These are phyloP conservation scores for Cerceris ruficornis DNA, from an alignment of 2,888 invertebrate genomes.

Conservation along the genomic window DNA sequence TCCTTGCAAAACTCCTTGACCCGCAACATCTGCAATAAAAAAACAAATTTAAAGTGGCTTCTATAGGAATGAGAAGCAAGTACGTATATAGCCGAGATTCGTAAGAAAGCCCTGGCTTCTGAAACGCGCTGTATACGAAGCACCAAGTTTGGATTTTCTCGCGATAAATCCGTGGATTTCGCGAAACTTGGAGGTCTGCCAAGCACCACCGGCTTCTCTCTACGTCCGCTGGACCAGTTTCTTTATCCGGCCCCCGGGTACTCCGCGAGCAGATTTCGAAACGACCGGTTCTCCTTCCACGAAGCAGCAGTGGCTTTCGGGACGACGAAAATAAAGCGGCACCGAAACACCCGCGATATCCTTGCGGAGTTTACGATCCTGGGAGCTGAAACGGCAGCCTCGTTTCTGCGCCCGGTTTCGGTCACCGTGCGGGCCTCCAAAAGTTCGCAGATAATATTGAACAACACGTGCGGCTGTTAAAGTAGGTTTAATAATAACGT, in stretches of 20 bases:
- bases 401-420: slow-evolving; percentile 9
- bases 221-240: slow-evolving; percentile 63
- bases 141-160: slow-evolving; percentile 43
- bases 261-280: slow-evolving; percentile 65
- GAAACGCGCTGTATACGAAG: background rate
- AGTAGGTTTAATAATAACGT: too few relatives aligned
- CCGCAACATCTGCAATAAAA: too few relatives aligned
- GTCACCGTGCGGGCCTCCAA: background rate
- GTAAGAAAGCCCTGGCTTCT: background rate
- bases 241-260: slow-evolving; percentile 60
- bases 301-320: slow-evolving; percentile 52
- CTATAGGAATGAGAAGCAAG: too few relatives aligned
- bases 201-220: slow-evolving; percentile 60
- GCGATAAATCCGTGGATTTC: slow-evolving; percentile 54
- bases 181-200: slow-evolving; percentile 59
- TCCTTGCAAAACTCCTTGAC: too few relatives aligned
- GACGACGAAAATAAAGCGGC: slow-evolving; percentile 67
- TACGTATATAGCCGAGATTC: background rate
- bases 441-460: background rate
- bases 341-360: slow-evolving; percentile 57
- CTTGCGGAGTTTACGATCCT: slow-evolving; percentile 63
- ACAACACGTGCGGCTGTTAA: too few relatives aligned
- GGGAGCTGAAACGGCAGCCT: slow-evolving; percentile 14
- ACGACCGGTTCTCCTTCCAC: slow-evolving; percentile 68
- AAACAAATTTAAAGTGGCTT: too few relatives aligned